Conservation (phyloP, 2,888 invertebrate genomes). For the Macropis europaea region DNA sequence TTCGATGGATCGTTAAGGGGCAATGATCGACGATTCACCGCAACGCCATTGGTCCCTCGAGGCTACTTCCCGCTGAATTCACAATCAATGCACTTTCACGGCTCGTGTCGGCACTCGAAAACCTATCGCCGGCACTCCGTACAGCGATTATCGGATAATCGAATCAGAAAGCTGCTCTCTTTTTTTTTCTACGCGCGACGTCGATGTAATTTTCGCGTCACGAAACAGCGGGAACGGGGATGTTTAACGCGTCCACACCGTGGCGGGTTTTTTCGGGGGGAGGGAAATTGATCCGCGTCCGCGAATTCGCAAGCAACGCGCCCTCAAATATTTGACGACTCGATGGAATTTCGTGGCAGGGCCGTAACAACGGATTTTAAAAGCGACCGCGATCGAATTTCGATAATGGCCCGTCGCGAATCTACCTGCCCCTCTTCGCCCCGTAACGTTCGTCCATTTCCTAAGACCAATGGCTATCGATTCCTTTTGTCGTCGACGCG, state of each 20-base stretch:
- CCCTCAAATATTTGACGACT: neutral
- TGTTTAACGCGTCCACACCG: too few relatives aligned
- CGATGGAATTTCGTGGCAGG: neutral
- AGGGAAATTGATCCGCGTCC: neutral
- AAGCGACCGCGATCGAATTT: neutral
- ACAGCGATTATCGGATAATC: slow-evolving; percentile 3
- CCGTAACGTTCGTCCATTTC: slow-evolving; percentile 10
- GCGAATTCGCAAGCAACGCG: neutral
- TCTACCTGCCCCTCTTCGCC: neutral
- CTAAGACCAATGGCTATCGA: slow-evolving; percentile 39
- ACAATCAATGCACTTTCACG: slow-evolving; percentile 52
- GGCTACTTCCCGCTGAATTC: slow-evolving; percentile 53
- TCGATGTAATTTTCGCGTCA: too few relatives aligned
- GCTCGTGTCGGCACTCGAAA: slow-evolving; percentile 16
- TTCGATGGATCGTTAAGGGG: slow-evolving; percentile 51
- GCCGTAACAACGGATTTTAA: neutral
- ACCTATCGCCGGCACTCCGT: slow-evolving; percentile 15
- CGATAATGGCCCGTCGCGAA: slow-evolving; percentile 22
- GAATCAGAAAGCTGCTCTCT: slow-evolving; percentile 9
- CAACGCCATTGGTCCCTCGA: slow-evolving; percentile 43
- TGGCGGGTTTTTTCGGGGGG: too few relatives aligned
- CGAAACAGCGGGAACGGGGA: too few relatives aligned
- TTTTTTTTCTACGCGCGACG: neutral
- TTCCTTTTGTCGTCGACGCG: slow-evolving; percentile 43
- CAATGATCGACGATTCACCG: slow-evolving; percentile 56